Evolutionary conservation across 2,113 vertebrate species (phyloP).

Genomic region (Noturus placidus): DNA sequence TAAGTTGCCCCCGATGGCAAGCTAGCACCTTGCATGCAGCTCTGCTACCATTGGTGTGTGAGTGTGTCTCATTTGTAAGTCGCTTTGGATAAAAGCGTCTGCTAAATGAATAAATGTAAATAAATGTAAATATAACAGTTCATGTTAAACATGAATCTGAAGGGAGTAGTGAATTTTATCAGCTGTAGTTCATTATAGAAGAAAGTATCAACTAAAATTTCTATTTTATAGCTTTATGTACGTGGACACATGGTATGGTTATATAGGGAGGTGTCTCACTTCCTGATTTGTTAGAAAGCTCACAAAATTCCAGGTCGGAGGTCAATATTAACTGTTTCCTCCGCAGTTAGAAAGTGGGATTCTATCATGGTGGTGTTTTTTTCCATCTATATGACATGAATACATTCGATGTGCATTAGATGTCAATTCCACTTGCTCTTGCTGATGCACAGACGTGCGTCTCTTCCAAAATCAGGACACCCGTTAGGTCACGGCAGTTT

Average conservation of each 20-base stretch:
- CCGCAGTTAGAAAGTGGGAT: neutral
- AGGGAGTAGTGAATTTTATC: neutral
- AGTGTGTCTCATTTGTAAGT: no score
- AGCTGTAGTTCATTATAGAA: neutral
- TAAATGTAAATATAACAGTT: no score
- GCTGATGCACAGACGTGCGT: neutral
- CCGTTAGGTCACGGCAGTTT: neutral
- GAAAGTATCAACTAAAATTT: neutral
- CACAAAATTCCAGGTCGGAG: neutral
- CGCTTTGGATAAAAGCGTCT: no score
- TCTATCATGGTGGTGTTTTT: neutral
- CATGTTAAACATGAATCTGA: neutral
- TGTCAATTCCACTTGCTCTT: neutral
- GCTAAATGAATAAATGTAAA: no score
- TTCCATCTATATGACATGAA: neutral
- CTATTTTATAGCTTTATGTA: neutral
- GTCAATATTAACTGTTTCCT: neutral
- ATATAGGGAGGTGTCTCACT: neutral
- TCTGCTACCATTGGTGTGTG: no score
- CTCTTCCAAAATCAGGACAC: neutral
- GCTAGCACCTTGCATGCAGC: no score
- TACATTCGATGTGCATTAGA: neutral
- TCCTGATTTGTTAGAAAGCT: neutral
- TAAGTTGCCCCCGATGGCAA: no score
- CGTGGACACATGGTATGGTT: neutral